Evolutionary conservation across 2,797 vertebrate genomes (phyloP), one percentile per base, ranked within the genome.

Genomic region (Microhierax caerulescens): DNA sequence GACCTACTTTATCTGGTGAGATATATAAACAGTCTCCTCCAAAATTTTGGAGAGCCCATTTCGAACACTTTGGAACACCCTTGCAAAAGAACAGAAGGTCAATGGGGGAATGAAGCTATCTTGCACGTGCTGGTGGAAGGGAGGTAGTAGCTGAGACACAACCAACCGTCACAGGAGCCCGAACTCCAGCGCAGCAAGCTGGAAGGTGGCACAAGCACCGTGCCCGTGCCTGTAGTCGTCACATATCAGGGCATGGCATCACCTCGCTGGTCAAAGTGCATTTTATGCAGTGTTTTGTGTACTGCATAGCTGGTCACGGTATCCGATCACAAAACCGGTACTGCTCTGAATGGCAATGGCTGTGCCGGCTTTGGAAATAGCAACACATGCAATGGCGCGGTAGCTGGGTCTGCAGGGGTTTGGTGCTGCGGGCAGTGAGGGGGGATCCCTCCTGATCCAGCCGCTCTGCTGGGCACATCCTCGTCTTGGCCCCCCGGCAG

Each of bases 171-270:
- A 36, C 69, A 59, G 54, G 23, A 60, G 39, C 64, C 57, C 27
- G 17, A 75, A 50, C 39, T 61, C 13, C 51, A 36, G 43, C 0
- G 2, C 45, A 32, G 25, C 14, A 32, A 81, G 61, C 37, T 32
- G 76, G 37, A 72, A 88, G 73, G 79, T 23, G 34, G 37, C 65
- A n/a, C 34, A 51, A 34, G 47, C 61, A 18, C 47, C 0, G 1
- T 45, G 45, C 19, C 39, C 3, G 0, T 3, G 5, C 0, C 2
- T 4, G 34, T 2, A 16, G 47, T 9, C 0, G 0, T 57, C 59
- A 51, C 63, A 14, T 6, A 76, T 37, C 54, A 32, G 27, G 21
- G 41, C 37, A 8, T 1, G 8, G 25, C 6, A 1, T 53, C 76
- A 30, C 68, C 61, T 72, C 4, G 2, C 25, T 0, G 0, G 25